These are phyloP conservation scores for Galeopsomyia nigrocyanea DNA, from an alignment of 2,888 invertebrate genomes.

Conservation along the genomic window DNA sequence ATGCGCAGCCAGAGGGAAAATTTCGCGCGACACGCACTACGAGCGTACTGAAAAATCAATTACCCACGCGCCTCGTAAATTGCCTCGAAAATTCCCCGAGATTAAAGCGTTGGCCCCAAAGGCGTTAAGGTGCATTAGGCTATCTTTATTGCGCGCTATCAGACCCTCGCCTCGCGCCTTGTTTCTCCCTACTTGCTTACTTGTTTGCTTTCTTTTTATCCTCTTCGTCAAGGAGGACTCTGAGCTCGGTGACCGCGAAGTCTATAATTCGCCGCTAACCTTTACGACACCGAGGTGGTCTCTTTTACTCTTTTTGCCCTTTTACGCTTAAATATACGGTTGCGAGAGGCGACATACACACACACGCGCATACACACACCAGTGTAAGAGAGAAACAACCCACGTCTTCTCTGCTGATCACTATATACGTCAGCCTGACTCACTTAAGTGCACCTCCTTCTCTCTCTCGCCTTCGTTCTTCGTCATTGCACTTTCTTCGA, in stretches of 20 bases:
- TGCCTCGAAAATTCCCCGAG: constrained; percentile 28
- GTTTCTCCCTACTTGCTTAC: background rate
- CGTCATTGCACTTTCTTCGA: constrained; percentile 1
- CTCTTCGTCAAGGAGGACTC: background rate
- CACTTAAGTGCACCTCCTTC: constrained; percentile 25
- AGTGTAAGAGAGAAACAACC: background rate
- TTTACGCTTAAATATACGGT: constrained; percentile 36
- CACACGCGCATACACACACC: background rate
- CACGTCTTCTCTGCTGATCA: constrained; percentile 17
- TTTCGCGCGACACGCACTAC: constrained; percentile 2
- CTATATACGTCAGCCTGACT: constrained; percentile 20
- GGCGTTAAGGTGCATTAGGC: constrained; percentile 28
- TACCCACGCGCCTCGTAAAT: constrained; percentile 37
- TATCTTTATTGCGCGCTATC: constrained; percentile 38
- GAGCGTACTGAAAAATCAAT: constrained; percentile 36
- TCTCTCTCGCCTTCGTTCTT: background rate
- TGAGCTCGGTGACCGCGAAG: constrained; percentile 1
- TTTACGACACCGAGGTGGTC: constrained; percentile 29
- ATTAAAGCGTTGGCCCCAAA: constrained; percentile 28
- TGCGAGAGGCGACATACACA: constrained; percentile 20
- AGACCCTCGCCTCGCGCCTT: background rate
- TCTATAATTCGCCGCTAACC: constrained; percentile 36
- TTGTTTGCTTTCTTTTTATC: background rate
- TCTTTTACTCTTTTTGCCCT: constrained; percentile 11
- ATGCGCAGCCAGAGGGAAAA: constrained; percentile 7